Conservation (phyloP, 2,113 vertebrate genomes). For the Craseonycteris thonglongyai region DNA sequence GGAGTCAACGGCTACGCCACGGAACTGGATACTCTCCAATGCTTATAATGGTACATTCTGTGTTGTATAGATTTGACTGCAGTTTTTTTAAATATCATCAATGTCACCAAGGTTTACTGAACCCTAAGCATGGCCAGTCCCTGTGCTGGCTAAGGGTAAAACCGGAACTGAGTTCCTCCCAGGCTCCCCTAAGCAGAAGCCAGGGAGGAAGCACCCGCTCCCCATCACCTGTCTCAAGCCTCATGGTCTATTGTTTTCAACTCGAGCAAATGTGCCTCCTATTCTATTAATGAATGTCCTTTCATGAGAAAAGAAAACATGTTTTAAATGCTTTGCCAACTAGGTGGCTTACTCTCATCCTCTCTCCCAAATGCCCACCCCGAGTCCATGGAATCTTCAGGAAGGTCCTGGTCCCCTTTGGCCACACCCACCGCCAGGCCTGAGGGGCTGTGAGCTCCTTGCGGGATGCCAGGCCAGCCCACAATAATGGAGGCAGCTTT, state of each 20-base stretch:
- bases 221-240: background rate
- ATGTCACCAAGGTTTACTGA: background rate
- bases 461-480: background rate
- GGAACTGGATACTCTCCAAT: background rate
- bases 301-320: background rate
- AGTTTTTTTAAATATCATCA: background rate
- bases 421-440: background rate
- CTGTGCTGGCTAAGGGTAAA: background rate
- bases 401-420: background rate
- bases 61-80: background rate
- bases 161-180: background rate
- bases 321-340: background rate
- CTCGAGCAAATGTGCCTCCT: background rate
- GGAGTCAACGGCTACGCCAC: background rate
- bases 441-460: background rate
- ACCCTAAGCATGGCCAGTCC: background rate
- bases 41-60: background rate
- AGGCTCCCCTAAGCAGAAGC: background rate
- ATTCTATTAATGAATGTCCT: background rate
- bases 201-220: background rate
- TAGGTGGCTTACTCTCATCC: background rate
- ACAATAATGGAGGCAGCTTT: accelerated
- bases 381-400: background rate
- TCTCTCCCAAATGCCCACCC: background rate
- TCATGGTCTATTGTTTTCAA: background rate